Conservation (phyloP, 2,113 vertebrate species). For the Rostratula benghalensis region DNA sequence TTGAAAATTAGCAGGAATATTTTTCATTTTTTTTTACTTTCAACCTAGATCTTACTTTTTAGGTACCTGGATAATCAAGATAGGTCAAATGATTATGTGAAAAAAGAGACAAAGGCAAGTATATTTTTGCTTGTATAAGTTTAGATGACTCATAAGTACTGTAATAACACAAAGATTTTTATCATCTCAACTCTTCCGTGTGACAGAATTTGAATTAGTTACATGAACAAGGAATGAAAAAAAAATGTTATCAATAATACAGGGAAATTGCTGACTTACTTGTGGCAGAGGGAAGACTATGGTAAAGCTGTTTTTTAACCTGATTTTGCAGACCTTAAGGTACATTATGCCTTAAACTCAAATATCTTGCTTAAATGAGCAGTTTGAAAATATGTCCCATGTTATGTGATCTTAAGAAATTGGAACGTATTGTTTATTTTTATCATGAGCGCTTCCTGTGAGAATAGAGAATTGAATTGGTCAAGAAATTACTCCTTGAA, state of each 20-base stretch:
- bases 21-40: not conserved
- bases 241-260: not conserved
- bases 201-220: not conserved
- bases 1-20: not conserved
- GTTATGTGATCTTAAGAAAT: not conserved
- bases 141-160: not conserved
- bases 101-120: not conserved
- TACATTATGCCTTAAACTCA: not conserved
- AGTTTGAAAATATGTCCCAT: not conserved
- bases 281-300: not conserved
- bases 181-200: not conserved
- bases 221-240: not conserved
- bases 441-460: not conserved
- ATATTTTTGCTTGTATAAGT: not conserved
- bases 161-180: not conserved
- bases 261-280: not conserved
- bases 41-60: not conserved
- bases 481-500: not conserved
- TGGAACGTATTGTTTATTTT: not conserved
- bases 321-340: not conserved
- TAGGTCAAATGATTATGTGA: slow-evolving; percentile 1
- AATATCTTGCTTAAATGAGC: not conserved
- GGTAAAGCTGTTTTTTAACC: not conserved
- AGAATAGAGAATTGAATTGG: not conserved
- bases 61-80: slow-evolving; percentile 5